Evolutionary conservation across 2,113 vertebrate species (phyloP).

Genomic region (Chloebia gouldiae): DNA sequence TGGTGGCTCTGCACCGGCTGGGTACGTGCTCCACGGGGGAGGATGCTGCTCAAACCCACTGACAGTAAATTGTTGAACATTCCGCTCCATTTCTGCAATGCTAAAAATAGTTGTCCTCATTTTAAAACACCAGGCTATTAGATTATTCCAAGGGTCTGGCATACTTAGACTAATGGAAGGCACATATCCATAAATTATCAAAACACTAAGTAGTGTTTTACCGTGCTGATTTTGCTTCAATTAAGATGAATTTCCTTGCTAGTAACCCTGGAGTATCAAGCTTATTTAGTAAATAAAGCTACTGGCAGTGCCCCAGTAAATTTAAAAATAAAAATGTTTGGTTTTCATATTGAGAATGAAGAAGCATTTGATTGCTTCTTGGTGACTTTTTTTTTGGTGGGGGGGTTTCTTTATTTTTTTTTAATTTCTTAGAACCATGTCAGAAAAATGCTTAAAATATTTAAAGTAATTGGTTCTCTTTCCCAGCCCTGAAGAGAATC

Average conservation of each 20-base stretch:
- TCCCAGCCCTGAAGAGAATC: background rate
- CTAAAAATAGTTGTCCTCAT: slow-evolving; percentile 62
- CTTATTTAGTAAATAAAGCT: background rate
- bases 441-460: background rate
- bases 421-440: background rate
- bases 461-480: background rate
- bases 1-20: background rate
- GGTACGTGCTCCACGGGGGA: background rate
- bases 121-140: slow-evolving; percentile 40
- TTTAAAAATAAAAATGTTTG: background rate
- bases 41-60: background rate
- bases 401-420: background rate
- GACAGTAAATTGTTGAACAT: slow-evolving; percentile 33
- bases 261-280: background rate
- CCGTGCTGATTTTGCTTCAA: background rate
- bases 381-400: background rate
- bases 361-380: background rate
- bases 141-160: slow-evolving; percentile 42
- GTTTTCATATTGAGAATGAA: background rate
- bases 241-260: slow-evolving; percentile 11
- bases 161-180: slow-evolving; percentile 12
- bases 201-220: slow-evolving; percentile 34
- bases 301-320: background rate
- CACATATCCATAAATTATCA: slow-evolving; percentile 51
- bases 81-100: slow-evolving; percentile 42